phyloP scores from a whole-genome alignment of 2,797 vertebrate species.

The Siniperca obscura region DNA sequence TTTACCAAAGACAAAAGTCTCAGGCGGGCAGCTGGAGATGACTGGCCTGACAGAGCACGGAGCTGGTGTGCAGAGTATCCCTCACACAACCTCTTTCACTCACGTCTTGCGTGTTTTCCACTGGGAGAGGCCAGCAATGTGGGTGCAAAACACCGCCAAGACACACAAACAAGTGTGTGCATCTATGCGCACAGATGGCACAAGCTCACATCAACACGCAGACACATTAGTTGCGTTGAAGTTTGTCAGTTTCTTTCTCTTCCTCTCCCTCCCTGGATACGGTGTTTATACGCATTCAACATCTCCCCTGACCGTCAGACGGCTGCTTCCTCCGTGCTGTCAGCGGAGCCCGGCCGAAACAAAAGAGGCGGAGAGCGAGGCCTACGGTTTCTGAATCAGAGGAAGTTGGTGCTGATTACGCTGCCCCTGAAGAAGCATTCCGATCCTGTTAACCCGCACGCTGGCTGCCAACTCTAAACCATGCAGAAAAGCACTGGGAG shows the following conservation, averaged over 20 bases:
- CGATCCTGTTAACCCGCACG: slow-evolving; percentile 73
- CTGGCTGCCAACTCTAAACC: slow-evolving; percentile 69
- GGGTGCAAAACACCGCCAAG: slow-evolving; percentile 49
- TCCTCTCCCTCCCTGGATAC: slow-evolving; percentile 48
- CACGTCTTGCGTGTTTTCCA: slow-evolving; percentile 48
- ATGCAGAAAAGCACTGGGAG: slow-evolving; percentile 46
- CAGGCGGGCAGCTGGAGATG: slow-evolving; percentile 70
- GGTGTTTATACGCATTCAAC: slow-evolving; percentile 75
- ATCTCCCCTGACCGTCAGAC: slow-evolving; percentile 70
- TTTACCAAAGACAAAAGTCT: slow-evolving; percentile 83
- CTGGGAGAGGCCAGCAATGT: slow-evolving; percentile 56
- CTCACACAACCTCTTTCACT: slow-evolving; percentile 56
- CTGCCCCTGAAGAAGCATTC: slow-evolving; percentile 82
- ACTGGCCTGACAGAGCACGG: slow-evolving; percentile 56
- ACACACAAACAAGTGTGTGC: slow-evolving; percentile 65
- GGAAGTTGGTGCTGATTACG: slow-evolving; percentile 85
- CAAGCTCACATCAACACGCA: slow-evolving; percentile 50
- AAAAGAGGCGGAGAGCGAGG: slow-evolving; percentile 78
- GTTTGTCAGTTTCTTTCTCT: slow-evolving; percentile 54
- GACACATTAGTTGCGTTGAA: slow-evolving; percentile 49
- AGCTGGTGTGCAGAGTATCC: slow-evolving; percentile 56
- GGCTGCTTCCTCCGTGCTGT: slow-evolving; percentile 80
- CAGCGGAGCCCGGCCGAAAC: slow-evolving; percentile 77
- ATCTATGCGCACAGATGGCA: slow-evolving; percentile 59
- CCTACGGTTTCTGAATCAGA: slow-evolving; percentile 79